A percentile compares a stretch with the other conserved stretches of the same genome.
Conservation (phyloP, 2,113 vertebrate species). For the Melanostigma gelatinosum region DNA sequence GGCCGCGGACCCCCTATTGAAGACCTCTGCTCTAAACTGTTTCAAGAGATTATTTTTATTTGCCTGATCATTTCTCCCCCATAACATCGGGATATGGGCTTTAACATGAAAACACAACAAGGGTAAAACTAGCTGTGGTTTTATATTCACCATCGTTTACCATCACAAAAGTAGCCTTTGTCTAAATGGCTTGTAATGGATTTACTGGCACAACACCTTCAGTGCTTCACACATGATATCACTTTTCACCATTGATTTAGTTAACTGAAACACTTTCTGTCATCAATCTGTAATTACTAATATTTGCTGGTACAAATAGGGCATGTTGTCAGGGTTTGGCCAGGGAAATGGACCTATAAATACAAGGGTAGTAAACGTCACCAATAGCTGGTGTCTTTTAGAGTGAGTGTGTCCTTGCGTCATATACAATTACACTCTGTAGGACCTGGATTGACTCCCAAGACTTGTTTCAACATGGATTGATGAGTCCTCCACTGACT, state of each 20-base stretch:
- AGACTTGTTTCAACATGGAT: constrained; percentile 41
- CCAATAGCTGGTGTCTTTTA: constrained; percentile 6
- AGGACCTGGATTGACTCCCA: constrained; percentile 19
- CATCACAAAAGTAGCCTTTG: neutral
- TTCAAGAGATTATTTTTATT: neutral
- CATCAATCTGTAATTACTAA: neutral
- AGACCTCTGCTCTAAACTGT: neutral
- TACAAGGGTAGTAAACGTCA: neutral
- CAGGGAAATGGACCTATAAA: neutral
- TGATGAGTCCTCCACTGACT: constrained; percentile 41
- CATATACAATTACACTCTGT: constrained; percentile 1
- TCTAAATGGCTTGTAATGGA: neutral
- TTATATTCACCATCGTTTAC: neutral
- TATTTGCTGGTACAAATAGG: neutral
- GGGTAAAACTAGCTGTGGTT: neutral
- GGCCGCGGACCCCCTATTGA: too few species aligned
- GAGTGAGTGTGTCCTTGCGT: constrained; percentile 13
- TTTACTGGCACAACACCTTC: neutral
- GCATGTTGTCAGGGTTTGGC: neutral
- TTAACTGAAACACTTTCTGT: neutral
- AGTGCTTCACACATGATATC: neutral
- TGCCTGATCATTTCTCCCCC: neutral
- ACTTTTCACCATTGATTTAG: neutral
- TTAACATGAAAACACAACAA: neutral
- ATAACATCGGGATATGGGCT: neutral